A percentile compares a stretch with the other conserved stretches of the same genome.
phyloP scores from a whole-genome alignment of 2,888 invertebrate species.

The Apamea sordens region DNA sequence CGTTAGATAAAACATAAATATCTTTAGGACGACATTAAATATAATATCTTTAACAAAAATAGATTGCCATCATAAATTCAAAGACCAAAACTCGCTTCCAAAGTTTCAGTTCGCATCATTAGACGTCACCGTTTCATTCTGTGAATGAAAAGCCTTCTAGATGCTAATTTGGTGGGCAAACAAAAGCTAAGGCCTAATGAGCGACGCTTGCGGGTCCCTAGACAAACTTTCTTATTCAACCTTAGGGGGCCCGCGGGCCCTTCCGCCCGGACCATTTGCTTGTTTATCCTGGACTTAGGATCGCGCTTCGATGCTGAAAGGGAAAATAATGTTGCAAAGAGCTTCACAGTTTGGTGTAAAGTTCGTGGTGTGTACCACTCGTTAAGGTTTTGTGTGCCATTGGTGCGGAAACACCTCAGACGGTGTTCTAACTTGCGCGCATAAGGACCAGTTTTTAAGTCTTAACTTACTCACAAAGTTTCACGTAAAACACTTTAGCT shows the following conservation, averaged over 20 bases:
- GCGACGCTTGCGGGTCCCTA: slow-evolving; percentile 81
- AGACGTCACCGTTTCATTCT: slow-evolving; percentile 77
- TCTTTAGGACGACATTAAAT: slow-evolving; percentile 10
- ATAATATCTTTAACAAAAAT: slow-evolving; percentile 39
- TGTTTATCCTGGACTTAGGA: slow-evolving; percentile 87
- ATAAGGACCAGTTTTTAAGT: slow-evolving; percentile 16
- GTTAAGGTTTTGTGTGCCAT: slow-evolving; percentile 58
- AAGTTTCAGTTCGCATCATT: slow-evolving; percentile 83
- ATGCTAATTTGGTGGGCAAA: slow-evolving; percentile 89
- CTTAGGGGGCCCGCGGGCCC: slow-evolving; percentile 80
- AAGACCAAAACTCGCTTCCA: slow-evolving; percentile 70
- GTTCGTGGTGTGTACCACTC: slow-evolving; percentile 57
- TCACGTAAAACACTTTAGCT: neutral
- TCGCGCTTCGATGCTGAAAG: slow-evolving; percentile 69
- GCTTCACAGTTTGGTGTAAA: slow-evolving; percentile 71
- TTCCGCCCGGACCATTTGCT: slow-evolving; percentile 88
- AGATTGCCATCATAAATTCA: slow-evolving; percentile 52
- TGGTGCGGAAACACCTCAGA: slow-evolving; percentile 28
- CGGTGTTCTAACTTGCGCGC: neutral
- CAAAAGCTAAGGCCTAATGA: slow-evolving; percentile 89
- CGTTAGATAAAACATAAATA: slow-evolving; percentile 31
- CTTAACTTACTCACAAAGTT: neutral
- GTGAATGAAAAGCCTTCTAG: slow-evolving; percentile 82
- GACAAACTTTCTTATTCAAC: slow-evolving; percentile 88
- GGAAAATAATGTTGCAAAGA: slow-evolving; percentile 73